phyloP scores from a whole-genome alignment of 2,113 vertebrate species.

The Pedionomus torquatus region DNA sequence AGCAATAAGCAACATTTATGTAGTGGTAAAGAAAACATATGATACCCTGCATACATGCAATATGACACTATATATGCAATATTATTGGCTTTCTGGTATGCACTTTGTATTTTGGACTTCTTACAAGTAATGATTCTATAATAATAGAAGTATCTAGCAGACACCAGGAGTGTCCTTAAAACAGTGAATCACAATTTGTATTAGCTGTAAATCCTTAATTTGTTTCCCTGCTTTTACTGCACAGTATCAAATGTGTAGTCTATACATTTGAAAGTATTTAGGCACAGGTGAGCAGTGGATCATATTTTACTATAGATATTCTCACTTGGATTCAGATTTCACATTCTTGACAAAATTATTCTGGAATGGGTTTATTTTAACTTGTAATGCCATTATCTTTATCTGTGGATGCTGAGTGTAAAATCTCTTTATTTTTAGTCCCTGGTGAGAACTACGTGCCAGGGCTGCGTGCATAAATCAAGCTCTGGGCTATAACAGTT shows the following conservation, averaged over 20 bases:
- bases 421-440: constrained; percentile 42
- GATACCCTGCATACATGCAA: neutral
- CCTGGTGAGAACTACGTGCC: neutral
- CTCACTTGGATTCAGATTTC: constrained; percentile 41
- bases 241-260: constrained; percentile 27
- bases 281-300: constrained; percentile 1
- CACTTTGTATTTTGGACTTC: neutral
- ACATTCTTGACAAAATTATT: constrained; percentile 63
- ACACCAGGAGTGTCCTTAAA: neutral
- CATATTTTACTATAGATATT: constrained; percentile 8
- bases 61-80: neutral
- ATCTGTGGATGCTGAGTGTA: neutral
- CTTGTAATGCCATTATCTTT: neutral
- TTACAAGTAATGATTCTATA: neutral
- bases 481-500: neutral
- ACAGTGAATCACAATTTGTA: neutral
- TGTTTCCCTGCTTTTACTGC: constrained; percentile 1
- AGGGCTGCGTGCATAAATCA: neutral
- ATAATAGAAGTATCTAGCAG: neutral
- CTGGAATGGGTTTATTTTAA: neutral
- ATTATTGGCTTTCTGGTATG: neutral
- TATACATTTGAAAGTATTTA: constrained; percentile 24
- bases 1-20: neutral
- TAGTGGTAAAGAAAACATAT: neutral
- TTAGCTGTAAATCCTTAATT: neutral